These are phyloP conservation scores for Auanema sp. DNA, from an alignment of 2,888 invertebrate genomes.

Conservation along the genomic window DNA sequence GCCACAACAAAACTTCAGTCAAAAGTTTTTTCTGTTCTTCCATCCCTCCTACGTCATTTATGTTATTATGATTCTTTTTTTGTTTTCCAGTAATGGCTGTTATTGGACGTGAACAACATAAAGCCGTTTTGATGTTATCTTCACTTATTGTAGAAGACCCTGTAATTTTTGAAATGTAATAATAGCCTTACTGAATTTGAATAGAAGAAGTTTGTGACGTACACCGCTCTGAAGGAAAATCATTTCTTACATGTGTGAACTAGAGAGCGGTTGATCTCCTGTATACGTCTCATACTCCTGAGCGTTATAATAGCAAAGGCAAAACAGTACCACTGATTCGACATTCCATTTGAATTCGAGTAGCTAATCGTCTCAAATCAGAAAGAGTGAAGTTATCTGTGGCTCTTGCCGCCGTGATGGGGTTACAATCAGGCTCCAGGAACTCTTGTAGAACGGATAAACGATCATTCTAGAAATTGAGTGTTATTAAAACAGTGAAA, in stretches of 20 bases:
- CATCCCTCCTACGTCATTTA: constrained; percentile 54
- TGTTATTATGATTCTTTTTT: too few relatives aligned
- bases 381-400: constrained; percentile 24
- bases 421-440: constrained; percentile 20
- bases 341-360: constrained; percentile 13
- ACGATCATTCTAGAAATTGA: constrained; percentile 15
- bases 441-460: constrained; percentile 11
- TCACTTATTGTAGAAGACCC: background rate
- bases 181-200: constrained; percentile 1
- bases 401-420: constrained; percentile 12
- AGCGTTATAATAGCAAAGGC: background rate
- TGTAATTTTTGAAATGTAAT: background rate
- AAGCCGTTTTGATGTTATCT: constrained; percentile 12
- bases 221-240: background rate
- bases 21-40: constrained; percentile 46
- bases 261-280: background rate
- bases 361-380: constrained; percentile 19
- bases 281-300: background rate
- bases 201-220: background rate
- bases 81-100: too few relatives aligned
- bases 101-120: constrained; percentile 15
- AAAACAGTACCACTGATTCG: constrained; percentile 23
- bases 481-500: background rate
- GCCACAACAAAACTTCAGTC: constrained; percentile 58
- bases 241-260: too few relatives aligned